Conservation (phyloP, 2,888 invertebrate species). For the Leistus spinibarbis region DNA sequence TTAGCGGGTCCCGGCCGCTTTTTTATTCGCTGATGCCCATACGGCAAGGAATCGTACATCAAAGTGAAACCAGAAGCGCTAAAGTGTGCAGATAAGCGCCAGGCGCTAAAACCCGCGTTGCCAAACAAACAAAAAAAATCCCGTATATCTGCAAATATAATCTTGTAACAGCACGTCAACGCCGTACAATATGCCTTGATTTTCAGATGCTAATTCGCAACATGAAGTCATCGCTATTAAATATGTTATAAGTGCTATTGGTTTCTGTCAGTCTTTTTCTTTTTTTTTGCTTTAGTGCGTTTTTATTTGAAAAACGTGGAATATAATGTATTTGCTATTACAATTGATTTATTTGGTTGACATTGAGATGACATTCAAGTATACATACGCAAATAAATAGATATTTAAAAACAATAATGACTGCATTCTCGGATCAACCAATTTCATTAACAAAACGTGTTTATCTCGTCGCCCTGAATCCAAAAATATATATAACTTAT, state of each 20-base stretch:
- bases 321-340: background rate
- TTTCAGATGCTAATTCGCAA: background rate
- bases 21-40: background rate
- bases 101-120: background rate
- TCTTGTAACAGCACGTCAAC: background rate
- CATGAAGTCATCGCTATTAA: background rate
- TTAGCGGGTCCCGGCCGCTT: background rate
- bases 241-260: background rate
- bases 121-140: background rate
- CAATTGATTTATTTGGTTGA: background rate
- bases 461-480: too few species aligned
- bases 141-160: background rate
- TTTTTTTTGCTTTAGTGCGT: background rate
- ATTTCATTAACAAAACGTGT: too few species aligned
- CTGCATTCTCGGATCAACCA: too few species aligned
- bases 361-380: conserved; percentile 9
- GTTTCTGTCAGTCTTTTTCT: background rate
- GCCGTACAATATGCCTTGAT: background rate
- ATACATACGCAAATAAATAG: too few species aligned
- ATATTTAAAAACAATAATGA: too few species aligned
- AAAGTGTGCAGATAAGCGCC: background rate
- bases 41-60: background rate
- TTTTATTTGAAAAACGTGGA: background rate
- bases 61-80: background rate
- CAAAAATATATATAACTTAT: too few species aligned